Percentiles rank a stretch among this genome's conserved stretches.
phyloP scores from a whole-genome alignment of 64 coral and sea anemone genomes.

The Pocillopora damicornis region DNA sequence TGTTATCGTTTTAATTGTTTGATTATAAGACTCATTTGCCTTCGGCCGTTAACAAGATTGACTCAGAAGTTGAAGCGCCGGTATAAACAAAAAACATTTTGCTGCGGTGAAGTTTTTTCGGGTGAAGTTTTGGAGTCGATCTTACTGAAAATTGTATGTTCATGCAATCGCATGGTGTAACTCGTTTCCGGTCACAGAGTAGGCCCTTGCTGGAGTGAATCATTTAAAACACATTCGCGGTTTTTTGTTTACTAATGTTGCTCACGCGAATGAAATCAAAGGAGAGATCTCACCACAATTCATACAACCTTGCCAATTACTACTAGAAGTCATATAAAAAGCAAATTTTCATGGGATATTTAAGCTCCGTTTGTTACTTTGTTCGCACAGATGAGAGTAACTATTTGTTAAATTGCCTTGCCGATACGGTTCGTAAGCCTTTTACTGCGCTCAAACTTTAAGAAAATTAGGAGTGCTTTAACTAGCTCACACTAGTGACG shows the following conservation, averaged over 20 bases:
- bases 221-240: not conserved
- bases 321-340: not conserved
- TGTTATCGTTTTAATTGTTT: slow-evolving; percentile 7
- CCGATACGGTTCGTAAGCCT: not conserved
- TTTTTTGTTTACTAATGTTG: not conserved
- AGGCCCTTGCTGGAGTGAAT: slow-evolving; percentile 2
- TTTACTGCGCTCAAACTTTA: not conserved
- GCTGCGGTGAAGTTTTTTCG: no score
- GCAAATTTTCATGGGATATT: not conserved
- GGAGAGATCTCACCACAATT: not conserved
- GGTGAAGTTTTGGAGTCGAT: no score
- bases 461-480: slow-evolving; percentile 15
- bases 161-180: not conserved
- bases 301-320: not conserved
- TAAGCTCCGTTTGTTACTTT: not conserved
- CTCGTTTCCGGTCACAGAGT: slow-evolving; percentile 27
- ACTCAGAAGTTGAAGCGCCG: not conserved
- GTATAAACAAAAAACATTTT: not conserved
- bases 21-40: not conserved
- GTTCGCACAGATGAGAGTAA: not conserved
- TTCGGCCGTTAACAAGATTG: no score
- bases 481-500: slow-evolving; percentile 24
- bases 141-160: not conserved
- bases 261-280: slow-evolving; percentile 27
- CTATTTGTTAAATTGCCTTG: not conserved